Percentiles rank a stretch among this genome's conserved stretches.
Conservation (phyloP, 2,113 vertebrate species). For the Chloebia gouldiae region DNA sequence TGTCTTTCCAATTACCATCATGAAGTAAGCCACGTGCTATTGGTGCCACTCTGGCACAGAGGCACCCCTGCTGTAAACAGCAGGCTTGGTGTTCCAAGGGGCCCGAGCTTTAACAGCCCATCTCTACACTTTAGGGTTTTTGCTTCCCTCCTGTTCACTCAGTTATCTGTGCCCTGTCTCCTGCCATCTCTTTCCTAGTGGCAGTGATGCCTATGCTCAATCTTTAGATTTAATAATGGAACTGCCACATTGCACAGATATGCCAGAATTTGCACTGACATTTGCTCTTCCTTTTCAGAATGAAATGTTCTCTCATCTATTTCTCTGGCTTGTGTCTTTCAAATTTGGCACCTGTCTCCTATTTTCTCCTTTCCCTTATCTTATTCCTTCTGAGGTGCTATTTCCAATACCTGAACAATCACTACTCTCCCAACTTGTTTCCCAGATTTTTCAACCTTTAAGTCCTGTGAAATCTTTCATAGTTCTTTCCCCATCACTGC, state of each 20-base stretch:
- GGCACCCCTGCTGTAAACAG: not conserved
- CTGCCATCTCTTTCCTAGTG: not conserved
- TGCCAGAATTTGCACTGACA: slow-evolving; percentile 16
- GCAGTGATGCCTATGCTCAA: not conserved
- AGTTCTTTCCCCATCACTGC: not conserved
- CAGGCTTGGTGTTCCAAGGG: not conserved
- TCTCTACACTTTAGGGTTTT: not conserved
- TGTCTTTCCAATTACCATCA: not conserved
- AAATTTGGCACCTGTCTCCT: not conserved
- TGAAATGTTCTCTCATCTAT: slow-evolving; percentile 14
- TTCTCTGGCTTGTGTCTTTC: not conserved
- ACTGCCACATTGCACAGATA: not conserved
- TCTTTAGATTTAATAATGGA: not conserved
- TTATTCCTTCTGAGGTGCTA: not conserved
- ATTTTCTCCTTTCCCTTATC: not conserved
- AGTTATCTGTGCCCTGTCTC: not conserved
- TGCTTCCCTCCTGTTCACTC: not conserved
- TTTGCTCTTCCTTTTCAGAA: not conserved
- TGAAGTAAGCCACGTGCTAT: not conserved
- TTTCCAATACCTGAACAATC: not conserved
- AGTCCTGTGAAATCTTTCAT: not conserved
- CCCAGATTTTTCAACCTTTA: not conserved
- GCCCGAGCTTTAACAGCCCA: not conserved
- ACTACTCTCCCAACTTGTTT: not conserved
- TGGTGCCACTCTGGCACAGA: not conserved